phyloP scores from a whole-genome alignment of 2,113 vertebrate genomes.

The Capreolus pygargus region DNA sequence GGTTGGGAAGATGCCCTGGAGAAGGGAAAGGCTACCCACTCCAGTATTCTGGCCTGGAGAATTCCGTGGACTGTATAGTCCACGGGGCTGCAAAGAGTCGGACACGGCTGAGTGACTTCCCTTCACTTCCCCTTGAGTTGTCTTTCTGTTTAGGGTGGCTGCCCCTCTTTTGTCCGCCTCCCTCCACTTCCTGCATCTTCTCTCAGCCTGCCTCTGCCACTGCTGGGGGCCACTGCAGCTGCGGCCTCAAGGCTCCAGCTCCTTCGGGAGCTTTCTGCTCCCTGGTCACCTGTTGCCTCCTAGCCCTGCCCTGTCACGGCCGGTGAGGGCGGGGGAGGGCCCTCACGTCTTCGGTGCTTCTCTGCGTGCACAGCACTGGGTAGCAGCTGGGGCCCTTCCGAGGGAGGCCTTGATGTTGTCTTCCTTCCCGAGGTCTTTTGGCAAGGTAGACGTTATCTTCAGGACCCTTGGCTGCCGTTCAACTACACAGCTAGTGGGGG shows the following conservation, averaged over 20 bases:
- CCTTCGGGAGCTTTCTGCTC: not conserved
- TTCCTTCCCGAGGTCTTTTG: conserved; percentile 3
- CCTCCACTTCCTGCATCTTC: not conserved
- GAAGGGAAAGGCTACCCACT: not conserved
- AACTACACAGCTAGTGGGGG: not conserved
- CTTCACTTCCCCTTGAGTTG: not conserved
- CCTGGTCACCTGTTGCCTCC: not conserved
- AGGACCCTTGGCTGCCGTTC: not conserved
- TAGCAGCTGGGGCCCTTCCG: not conserved
- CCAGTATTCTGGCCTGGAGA: not conserved
- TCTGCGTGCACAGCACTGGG: not conserved
- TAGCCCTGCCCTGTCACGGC: not conserved
- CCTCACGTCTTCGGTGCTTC: not conserved
- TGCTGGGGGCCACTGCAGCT: not conserved
- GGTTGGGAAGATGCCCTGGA: not conserved
- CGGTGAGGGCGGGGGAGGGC: not conserved
- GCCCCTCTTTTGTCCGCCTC: not conserved
- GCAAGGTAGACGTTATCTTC: not conserved
- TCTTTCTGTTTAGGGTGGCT: not conserved
- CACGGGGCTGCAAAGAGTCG: not conserved
- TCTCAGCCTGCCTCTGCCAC: not conserved
- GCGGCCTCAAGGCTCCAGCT: not conserved
- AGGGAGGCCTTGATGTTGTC: not conserved
- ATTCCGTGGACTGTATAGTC: not conserved
- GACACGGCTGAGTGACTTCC: not conserved